Evolutionary conservation across 2,113 vertebrate genomes (phyloP).

Genomic region (Ptyas mucosa): DNA sequence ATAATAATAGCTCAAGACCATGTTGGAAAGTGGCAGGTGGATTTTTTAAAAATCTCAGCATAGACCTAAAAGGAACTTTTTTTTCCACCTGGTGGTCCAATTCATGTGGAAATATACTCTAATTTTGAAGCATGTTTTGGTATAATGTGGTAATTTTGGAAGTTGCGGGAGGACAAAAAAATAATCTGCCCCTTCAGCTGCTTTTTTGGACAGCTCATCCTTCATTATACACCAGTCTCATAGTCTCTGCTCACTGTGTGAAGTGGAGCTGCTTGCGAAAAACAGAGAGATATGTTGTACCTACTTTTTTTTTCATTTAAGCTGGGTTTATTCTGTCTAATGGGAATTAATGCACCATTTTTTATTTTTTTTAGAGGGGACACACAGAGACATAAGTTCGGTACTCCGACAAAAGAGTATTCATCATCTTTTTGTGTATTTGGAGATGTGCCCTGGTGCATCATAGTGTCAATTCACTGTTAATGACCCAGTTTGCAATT

Average conservation of each 20-base stretch:
- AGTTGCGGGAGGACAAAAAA: neutral
- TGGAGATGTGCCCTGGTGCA: conserved; percentile 35
- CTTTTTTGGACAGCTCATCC: conserved; percentile 6
- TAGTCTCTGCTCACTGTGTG: neutral
- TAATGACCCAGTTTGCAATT: conserved; percentile 41
- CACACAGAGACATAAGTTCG: conserved; percentile 3
- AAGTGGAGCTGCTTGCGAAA: neutral
- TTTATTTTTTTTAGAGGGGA: conserved; percentile 44
- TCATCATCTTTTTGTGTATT: conserved; percentile 46
- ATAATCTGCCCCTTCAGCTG: neutral
- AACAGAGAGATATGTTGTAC: conserved; percentile 37
- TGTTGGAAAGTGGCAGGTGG: neutral
- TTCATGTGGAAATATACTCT: neutral
- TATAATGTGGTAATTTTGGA: neutral
- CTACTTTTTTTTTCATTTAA: conserved; percentile 24
- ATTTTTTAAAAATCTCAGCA: neutral
- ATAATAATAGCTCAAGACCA: neutral
- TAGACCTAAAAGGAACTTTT: neutral
- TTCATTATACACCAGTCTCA: neutral
- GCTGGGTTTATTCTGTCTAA: conserved; percentile 40
- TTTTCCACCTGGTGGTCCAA: neutral
- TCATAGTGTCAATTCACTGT: conserved; percentile 47
- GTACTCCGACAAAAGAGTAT: conserved; percentile 50
- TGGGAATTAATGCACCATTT: conserved; percentile 29
- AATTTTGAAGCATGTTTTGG: neutral